Evolutionary conservation across 2,888 invertebrate genomes (phyloP), one percentile per base, ranked within the genome.

Genomic region (Eurytoma californica): DNA sequence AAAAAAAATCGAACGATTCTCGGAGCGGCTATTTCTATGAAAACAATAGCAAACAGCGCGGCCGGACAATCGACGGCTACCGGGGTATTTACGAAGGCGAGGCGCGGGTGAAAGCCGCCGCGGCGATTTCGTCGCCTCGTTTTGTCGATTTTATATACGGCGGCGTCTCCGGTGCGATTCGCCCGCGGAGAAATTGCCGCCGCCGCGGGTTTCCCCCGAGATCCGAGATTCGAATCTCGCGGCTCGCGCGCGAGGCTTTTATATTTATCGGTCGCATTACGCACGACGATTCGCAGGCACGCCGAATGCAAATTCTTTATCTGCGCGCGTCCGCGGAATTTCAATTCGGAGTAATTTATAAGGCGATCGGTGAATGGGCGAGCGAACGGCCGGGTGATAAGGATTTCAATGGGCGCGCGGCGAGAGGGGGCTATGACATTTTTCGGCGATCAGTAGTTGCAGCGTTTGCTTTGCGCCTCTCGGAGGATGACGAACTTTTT

Each of bases 311-410:
- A 78, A 78, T 78, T 67, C 61, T 72, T 28, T 47, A 61, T 72
- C 58, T 69, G 65, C 20, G 39, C 49, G 66, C 60, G 60, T 72
- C 51, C 51, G 63, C 16, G 74, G 74, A 69, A 74, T 79, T 79
- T 70, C 73, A 65, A 74, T 74, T 79, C 51, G 63, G 58, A 74
- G 70, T 75, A 70, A 79, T 79, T 79, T 75, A 75, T 79, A 70
- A 65, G 58, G 47, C 74, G 65, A 20, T 58, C 61, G 55, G 0
- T 39, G 63, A 74, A 78, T 67, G 60, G 70, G 49, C 49, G 70
- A 14, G 58, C 63, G 28, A 72, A 77, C 53, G 24, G 39, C 61
- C 12, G 12, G 24, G 20, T 70, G 73, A 79, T 60, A 78, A 68
- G 28, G 63, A 73, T 68, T 68, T 68, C 53, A 68, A 78, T 78